These are phyloP conservation scores for Empis livida DNA, from an alignment of 2,888 invertebrate species.

Conservation along the genomic window DNA sequence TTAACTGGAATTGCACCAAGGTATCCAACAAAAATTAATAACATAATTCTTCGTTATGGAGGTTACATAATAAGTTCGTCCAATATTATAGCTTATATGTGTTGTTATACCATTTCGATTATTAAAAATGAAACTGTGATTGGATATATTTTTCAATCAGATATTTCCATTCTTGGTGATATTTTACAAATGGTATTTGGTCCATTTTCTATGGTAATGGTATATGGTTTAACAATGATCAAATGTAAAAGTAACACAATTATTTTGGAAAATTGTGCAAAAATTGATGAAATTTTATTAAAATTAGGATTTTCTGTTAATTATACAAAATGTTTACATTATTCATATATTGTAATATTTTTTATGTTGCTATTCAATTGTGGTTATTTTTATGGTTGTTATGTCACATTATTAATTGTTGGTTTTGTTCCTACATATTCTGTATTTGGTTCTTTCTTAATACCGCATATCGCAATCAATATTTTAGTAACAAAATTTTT, in stretches of 20 bases:
- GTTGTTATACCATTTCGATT: too few relatives aligned
- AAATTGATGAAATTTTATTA: too few relatives aligned
- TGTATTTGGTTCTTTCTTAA: conserved; percentile 27
- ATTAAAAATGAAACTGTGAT: too few relatives aligned
- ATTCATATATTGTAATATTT: conserved; percentile 25
- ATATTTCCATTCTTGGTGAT: conserved; percentile 8
- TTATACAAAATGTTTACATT: too few relatives aligned
- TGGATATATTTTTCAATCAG: too few relatives aligned
- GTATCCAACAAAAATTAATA: not conserved
- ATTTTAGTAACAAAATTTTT: conserved; percentile 31
- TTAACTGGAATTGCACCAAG: not conserved
- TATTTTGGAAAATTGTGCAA: too few relatives aligned
- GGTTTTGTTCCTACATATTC: conserved; percentile 27
- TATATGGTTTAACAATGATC: conserved; percentile 27
- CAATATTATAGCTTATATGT: too few relatives aligned
- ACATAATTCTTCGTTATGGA: too few relatives aligned
- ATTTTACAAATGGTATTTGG: conserved; percentile 7
- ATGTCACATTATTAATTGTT: conserved; percentile 23
- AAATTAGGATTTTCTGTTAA: too few relatives aligned
- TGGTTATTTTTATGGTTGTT: conserved; percentile 27
- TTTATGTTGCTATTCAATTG: conserved; percentile 28
- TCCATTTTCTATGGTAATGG: conserved; percentile 23
- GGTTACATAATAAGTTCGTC: too few relatives aligned
- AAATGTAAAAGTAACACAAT: too few relatives aligned
- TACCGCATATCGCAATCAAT: conserved; percentile 30